phyloP scores from a whole-genome alignment of 2,888 invertebrate species.

The Caenorhabditis imperialis region DNA sequence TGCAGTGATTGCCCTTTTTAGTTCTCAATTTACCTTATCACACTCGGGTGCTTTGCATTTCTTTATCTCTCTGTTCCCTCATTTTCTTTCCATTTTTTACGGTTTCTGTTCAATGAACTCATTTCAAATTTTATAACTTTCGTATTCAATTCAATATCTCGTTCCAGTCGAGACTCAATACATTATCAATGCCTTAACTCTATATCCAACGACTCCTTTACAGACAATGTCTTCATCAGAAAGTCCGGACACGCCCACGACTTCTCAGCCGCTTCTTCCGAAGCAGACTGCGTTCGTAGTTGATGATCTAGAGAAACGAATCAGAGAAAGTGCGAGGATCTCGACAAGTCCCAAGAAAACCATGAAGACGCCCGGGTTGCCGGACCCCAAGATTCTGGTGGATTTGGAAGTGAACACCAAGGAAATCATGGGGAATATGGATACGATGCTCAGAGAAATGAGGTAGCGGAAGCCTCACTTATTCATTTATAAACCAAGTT shows the following conservation, averaged over 20 bases:
- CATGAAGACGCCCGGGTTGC: constrained; percentile 19
- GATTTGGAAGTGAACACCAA: constrained; percentile 73
- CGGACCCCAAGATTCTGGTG: constrained; percentile 65
- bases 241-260: constrained; percentile 37
- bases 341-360: constrained; percentile 37
- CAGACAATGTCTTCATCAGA: constrained; percentile 34
- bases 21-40: not conserved
- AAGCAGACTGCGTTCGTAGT: constrained; percentile 56
- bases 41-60: not conserved
- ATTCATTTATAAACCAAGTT: too few species aligned
- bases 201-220: too few species aligned
- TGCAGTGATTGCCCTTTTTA: constrained; percentile 19
- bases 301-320: constrained; percentile 59
- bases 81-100: constrained; percentile 4
- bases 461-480: constrained; percentile 60
- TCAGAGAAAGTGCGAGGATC: constrained; percentile 56
- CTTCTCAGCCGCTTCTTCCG: constrained; percentile 20
- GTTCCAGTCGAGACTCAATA: too few species aligned
- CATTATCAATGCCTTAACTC: too few species aligned
- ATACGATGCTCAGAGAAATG: constrained; percentile 72
- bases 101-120: constrained; percentile 12
- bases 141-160: too few species aligned
- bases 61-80: not conserved
- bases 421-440: constrained; percentile 72
- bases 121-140: not conserved